These are phyloP conservation scores for Agrochola macilenta DNA, from an alignment of 2,888 invertebrate genomes.

Conservation along the genomic window DNA sequence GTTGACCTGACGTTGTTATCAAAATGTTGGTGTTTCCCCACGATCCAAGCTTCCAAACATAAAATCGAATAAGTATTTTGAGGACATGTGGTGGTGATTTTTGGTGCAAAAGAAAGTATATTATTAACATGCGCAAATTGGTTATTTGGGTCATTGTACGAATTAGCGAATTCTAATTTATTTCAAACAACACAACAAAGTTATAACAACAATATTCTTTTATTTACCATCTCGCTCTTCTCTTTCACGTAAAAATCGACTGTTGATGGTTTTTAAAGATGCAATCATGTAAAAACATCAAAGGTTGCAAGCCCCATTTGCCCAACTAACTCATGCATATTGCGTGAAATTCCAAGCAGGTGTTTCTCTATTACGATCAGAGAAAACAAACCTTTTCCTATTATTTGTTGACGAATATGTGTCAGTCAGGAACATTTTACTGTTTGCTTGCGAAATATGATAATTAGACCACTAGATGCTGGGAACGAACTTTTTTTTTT, in stretches of 20 bases:
- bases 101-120: no score
- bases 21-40: slow-evolving; percentile 16
- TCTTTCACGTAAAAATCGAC: no score
- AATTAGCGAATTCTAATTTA: no score
- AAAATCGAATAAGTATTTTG: background rate
- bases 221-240: background rate
- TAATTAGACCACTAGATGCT: slow-evolving; percentile 68
- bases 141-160: no score
- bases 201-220: no score
- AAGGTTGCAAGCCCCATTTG: slow-evolving; percentile 6
- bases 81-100: background rate
- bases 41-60: background rate
- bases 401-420: slow-evolving; percentile 44
- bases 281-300: slow-evolving; percentile 25
- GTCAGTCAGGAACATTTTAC: slow-evolving; percentile 33
- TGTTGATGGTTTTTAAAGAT: slow-evolving; percentile 6
- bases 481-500: slow-evolving; percentile 70
- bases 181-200: no score
- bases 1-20: slow-evolving; percentile 35
- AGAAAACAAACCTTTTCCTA: slow-evolving; percentile 17
- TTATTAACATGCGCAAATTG: no score
- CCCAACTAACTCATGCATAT: slow-evolving; percentile 33
- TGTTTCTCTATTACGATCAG: slow-evolving; percentile 26
- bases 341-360: slow-evolving; percentile 43
- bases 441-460: slow-evolving; percentile 77